Evolutionary conservation across 2,797 vertebrate genomes (phyloP).

Genomic region (Anguilla megastoma): DNA sequence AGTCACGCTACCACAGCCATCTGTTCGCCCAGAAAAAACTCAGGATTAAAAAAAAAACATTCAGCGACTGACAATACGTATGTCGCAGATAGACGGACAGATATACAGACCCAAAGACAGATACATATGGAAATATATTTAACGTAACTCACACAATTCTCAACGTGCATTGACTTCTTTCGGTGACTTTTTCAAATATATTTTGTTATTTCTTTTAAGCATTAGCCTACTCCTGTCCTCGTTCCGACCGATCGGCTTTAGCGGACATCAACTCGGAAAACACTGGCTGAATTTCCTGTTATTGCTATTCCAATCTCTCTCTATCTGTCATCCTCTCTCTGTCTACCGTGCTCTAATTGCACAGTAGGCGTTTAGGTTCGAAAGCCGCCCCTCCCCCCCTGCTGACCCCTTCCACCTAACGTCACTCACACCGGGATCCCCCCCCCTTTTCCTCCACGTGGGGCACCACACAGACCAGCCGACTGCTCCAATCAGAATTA

Average conservation of each 20-base stretch:
- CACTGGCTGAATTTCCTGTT: constrained; percentile 55
- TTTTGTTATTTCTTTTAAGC: constrained; percentile 39
- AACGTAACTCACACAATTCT: constrained; percentile 38
- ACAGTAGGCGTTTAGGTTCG: constrained; percentile 62
- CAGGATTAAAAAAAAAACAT: constrained; percentile 25
- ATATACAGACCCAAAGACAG: constrained; percentile 9
- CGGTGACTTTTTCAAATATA: constrained; percentile 33
- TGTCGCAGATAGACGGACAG: constrained; percentile 13
- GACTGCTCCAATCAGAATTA: constrained; percentile 41
- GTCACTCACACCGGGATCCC: constrained; percentile 31
- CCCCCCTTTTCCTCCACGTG: constrained; percentile 42
- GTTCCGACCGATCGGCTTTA: constrained; percentile 52
- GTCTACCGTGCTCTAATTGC: constrained; percentile 63
- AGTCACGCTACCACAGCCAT: constrained; percentile 7
- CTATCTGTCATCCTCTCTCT: constrained; percentile 51
- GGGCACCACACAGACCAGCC: constrained; percentile 36
- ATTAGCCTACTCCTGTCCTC: constrained; percentile 24
- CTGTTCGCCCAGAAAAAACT: constrained; percentile 20
- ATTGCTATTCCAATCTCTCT: constrained; percentile 55
- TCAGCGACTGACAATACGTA: constrained; percentile 22
- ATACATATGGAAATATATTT: constrained; percentile 17
- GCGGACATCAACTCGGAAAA: constrained; percentile 55
- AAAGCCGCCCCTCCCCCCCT: constrained; percentile 46
- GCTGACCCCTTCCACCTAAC: neutral
- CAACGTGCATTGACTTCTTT: constrained; percentile 25